Percentiles rank a stretch among this genome's conserved stretches.
phyloP scores from a whole-genome alignment of 2,797 vertebrate species.

The Catharus ustulatus region DNA sequence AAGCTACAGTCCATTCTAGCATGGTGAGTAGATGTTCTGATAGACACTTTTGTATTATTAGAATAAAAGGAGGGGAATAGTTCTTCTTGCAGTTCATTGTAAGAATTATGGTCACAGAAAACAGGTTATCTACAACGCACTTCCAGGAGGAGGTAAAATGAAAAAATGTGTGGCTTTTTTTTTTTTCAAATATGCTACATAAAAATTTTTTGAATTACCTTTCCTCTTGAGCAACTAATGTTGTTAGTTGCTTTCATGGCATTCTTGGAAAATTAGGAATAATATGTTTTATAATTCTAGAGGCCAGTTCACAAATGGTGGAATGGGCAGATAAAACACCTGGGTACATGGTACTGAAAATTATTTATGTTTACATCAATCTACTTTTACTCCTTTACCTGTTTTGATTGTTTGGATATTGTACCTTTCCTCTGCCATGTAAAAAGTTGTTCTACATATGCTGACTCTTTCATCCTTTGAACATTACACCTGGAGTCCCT shows the following conservation, averaged over 20 bases:
- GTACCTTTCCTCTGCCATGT: not conserved
- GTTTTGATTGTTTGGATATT: not conserved
- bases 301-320: not conserved
- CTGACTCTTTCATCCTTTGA: not conserved
- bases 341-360: not conserved
- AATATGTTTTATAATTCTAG: not conserved
- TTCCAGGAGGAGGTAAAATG: not conserved
- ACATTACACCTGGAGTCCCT: not conserved
- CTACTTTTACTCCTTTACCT: not conserved
- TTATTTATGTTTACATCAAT: not conserved
- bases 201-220: not conserved
- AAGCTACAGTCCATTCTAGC: conserved; percentile 95
- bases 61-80: not conserved
- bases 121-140: not conserved
- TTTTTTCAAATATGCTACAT: not conserved
- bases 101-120: not conserved
- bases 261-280: not conserved
- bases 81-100: not conserved
- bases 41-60: not conserved
- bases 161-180: not conserved
- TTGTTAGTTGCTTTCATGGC: not conserved
- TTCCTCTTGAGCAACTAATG: not conserved
- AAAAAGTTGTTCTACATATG: not conserved
- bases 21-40: conserved; percentile 82
- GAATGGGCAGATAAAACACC: not conserved